Evolutionary conservation across 2,888 invertebrate species (phyloP).

Genomic region (Philonicus albiceps): DNA sequence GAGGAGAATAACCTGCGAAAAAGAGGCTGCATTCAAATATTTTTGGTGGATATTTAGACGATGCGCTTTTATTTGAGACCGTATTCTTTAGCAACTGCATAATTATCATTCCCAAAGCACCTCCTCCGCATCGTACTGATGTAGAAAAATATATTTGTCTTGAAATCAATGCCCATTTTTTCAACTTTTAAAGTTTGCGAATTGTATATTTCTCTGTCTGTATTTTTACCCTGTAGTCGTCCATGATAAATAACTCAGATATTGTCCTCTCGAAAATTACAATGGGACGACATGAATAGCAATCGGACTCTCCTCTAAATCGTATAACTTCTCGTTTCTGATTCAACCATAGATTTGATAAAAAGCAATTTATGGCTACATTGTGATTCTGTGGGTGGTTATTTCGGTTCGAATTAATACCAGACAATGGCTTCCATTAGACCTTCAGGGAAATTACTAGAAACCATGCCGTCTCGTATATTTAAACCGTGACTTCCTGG

Average conservation of each 20-base stretch:
- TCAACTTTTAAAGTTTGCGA: neutral
- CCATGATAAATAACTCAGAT: conserved; percentile 19
- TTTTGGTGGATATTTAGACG: neutral
- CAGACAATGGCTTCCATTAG: conserved; percentile 14
- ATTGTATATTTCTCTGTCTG: neutral
- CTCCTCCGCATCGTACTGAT: neutral
- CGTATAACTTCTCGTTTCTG: neutral
- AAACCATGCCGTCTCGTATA: neutral
- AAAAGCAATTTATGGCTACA: conserved; percentile 24
- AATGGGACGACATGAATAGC: conserved; percentile 18
- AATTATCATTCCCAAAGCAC: neutral
- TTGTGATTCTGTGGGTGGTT: conserved; percentile 32
- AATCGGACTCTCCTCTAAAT: neutral
- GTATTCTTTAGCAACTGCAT: neutral
- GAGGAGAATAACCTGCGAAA: neutral
- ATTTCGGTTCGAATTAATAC: conserved; percentile 23
- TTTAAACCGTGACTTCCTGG: neutral
- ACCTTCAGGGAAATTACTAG: conserved; percentile 30
- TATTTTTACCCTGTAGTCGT: neutral
- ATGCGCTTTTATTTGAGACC: neutral
- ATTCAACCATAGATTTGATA: conserved; percentile 12
- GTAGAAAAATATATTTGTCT: neutral
- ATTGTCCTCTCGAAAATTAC: conserved; percentile 30
- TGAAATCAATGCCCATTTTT: neutral
- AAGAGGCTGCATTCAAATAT: neutral